Percentiles rank a stretch among this genome's conserved stretches.
Conservation (phyloP, 2,888 invertebrate genomes). For the Drosophila vallismaia region DNA sequence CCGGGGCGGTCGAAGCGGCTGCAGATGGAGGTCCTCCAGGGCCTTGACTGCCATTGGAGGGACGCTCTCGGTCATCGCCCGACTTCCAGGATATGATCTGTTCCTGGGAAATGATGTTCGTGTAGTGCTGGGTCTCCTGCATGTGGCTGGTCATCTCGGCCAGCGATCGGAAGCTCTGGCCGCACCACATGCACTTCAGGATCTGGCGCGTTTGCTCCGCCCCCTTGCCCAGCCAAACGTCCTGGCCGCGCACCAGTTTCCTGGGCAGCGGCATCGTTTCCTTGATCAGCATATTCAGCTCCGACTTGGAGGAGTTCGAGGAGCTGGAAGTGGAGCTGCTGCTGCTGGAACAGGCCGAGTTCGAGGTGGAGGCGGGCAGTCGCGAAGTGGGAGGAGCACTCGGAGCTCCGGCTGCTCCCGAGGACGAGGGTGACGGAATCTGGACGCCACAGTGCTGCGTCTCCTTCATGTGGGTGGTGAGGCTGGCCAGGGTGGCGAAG, state of each 20-base stretch:
- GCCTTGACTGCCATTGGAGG: conserved; percentile 44
- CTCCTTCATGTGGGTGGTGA: conserved; percentile 99
- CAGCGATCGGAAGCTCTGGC: conserved; percentile 97
- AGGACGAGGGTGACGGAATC: conserved; percentile 85
- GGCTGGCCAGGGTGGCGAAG: conserved; percentile 95
- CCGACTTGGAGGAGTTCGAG: conserved; percentile 88
- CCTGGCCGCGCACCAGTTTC: conserved; percentile 97
- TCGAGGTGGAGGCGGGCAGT: conserved; percentile 73
- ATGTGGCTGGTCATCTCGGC: conserved; percentile 99
- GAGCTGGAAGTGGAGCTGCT: conserved; percentile 85
- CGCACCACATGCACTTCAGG: conserved; percentile 99
- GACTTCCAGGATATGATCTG: conserved; percentile 98
- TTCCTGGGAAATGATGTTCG: conserved; percentile 98
- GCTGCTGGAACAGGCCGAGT: conserved; percentile 83
- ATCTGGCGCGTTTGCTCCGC: conserved; percentile 99
- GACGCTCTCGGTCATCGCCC: conserved; percentile 88
- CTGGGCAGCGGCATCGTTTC: conserved; percentile 98
- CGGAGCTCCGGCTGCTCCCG: conserved; percentile 8
- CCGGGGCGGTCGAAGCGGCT: not conserved
- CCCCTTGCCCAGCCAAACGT: conserved; percentile 98
- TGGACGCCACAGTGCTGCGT: conserved; percentile 97
- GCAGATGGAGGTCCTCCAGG: conserved; percentile 30
- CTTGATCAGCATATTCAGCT: conserved; percentile 93
- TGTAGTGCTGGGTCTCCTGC: conserved; percentile 99
- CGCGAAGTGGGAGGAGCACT: conserved; percentile 11